These are phyloP conservation scores for Pachyrhynchus sulphureomaculatus DNA, from an alignment of 1,140 invertebrate genomes.

Conservation along the genomic window DNA sequence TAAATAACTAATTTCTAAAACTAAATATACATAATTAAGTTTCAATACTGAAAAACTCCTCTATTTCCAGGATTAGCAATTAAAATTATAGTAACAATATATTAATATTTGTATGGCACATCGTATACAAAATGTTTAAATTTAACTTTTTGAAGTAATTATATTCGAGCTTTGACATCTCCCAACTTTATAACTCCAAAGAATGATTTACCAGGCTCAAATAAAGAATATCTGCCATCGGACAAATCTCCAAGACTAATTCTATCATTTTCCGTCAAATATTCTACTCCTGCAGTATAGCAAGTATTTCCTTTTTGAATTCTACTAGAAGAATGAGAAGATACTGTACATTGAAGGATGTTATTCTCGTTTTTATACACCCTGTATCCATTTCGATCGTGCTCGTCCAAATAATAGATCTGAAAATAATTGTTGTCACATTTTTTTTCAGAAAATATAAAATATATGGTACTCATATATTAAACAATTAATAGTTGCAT, in stretches of 20 bases:
- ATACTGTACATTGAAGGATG: constrained; percentile 63
- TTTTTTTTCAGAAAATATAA: too few species aligned
- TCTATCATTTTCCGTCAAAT: constrained; percentile 62
- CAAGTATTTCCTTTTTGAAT: constrained; percentile 65
- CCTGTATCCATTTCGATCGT: constrained; percentile 64
- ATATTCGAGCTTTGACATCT: constrained; percentile 48
- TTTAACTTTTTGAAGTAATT: too few species aligned
- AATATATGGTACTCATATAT: too few species aligned
- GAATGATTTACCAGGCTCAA: constrained; percentile 75
- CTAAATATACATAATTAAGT: too few species aligned
- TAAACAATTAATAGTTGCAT: too few species aligned
- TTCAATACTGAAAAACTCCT: background rate
- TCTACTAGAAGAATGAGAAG: constrained; percentile 47
- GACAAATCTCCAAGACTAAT: constrained; percentile 69
- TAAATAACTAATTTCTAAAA: background rate
- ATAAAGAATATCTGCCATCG: constrained; percentile 65
- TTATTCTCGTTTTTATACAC: constrained; percentile 57
- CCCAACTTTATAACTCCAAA: constrained; percentile 76
- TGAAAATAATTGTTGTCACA: constrained; percentile 35
- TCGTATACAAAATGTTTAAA: too few species aligned
- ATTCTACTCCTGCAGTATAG: constrained; percentile 68
- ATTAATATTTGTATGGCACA: too few species aligned
- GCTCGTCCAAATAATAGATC: constrained; percentile 66
- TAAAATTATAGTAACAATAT: too few species aligned
- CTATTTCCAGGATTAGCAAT: too few species aligned